Evolutionary conservation across 2,888 invertebrate genomes (phyloP).

Genomic region (Eilema depressum): DNA sequence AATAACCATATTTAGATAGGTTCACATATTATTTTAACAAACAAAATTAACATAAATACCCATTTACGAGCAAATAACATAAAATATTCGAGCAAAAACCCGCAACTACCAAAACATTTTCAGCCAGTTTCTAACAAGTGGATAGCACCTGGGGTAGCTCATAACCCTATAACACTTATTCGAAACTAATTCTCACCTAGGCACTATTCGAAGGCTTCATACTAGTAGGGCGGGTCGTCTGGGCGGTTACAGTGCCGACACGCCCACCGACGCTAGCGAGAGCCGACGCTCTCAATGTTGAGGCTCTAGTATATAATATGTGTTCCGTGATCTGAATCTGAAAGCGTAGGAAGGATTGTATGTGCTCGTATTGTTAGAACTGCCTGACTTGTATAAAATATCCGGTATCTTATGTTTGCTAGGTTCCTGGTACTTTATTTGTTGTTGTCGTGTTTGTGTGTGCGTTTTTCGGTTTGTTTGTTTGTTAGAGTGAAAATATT

Average conservation of each 20-base stretch:
- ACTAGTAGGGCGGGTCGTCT: constrained; percentile 71
- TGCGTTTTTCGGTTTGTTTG: background rate
- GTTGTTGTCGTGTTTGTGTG: background rate
- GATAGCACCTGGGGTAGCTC: constrained; percentile 7
- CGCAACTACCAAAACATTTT: background rate
- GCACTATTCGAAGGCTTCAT: constrained; percentile 55
- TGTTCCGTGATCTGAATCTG: constrained; percentile 33
- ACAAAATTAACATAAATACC: background rate
- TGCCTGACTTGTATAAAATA: constrained; percentile 9
- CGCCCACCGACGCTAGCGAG: constrained; percentile 71
- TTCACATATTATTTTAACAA: background rate
- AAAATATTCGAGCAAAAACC: background rate
- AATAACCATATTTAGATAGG: no score
- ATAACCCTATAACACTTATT: constrained; percentile 20
- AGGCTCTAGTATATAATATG: constrained; percentile 30
- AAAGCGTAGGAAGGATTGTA: constrained; percentile 27
- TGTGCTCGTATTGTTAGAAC: constrained; percentile 20
- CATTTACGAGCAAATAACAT: background rate
- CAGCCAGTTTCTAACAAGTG: background rate
- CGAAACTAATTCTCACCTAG: constrained; percentile 40
- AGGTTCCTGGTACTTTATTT: background rate
- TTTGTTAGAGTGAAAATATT: background rate
- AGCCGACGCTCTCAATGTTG: constrained; percentile 21
- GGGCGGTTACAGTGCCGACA: constrained; percentile 74
- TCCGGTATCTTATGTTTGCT: constrained; percentile 3